phyloP scores from a whole-genome alignment of 2,888 invertebrate species.

The Maniola hyperantus region DNA sequence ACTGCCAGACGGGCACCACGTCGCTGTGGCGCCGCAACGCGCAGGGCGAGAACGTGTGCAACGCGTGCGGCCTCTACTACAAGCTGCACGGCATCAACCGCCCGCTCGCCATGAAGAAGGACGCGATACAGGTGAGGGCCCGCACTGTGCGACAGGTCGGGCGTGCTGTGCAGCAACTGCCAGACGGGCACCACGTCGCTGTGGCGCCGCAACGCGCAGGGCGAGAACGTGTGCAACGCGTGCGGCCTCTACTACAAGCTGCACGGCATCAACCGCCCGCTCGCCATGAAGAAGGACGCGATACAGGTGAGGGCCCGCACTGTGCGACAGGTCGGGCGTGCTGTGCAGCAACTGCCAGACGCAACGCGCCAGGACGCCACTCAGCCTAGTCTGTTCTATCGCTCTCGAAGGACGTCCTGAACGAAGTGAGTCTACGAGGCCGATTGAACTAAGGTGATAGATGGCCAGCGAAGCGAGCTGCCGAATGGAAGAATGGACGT shows the following conservation, averaged over 20 bases:
- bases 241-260: constrained; percentile 98
- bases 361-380: constrained; percentile 88
- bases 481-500: too few species aligned
- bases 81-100: constrained; percentile 96
- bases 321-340: constrained; percentile 86
- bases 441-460: too few species aligned
- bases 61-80: constrained; percentile 98
- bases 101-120: constrained; percentile 92
- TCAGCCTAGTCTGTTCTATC: too few species aligned
- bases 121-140: constrained; percentile 72
- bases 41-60: constrained; percentile 98
- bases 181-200: constrained; percentile 94
- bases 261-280: constrained; percentile 93
- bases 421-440: too few species aligned
- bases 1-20: constrained; percentile 95
- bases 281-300: constrained; percentile 89
- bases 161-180: constrained; percentile 94
- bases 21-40: constrained; percentile 89
- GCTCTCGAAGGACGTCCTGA: too few species aligned
- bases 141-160: constrained; percentile 82
- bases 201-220: constrained; percentile 86
- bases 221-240: constrained; percentile 99
- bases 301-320: constrained; percentile 67
- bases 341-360: constrained; percentile 96
- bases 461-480: too few species aligned